Evolutionary conservation across 2,113 vertebrate genomes (phyloP).

Genomic region (Passer domesticus): DNA sequence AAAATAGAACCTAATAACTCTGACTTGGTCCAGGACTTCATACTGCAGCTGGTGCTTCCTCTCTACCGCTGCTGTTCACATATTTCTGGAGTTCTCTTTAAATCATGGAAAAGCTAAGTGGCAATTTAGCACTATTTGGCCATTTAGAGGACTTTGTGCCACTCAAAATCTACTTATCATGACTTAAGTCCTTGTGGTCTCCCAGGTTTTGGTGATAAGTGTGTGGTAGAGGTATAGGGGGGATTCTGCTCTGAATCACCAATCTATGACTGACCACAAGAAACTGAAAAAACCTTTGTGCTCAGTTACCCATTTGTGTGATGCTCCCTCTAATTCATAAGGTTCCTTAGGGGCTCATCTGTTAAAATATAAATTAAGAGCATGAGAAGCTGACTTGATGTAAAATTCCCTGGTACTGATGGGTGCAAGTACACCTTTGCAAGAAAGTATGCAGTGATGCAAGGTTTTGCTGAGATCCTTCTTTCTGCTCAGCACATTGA

Average conservation of each 20-base stretch:
- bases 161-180: background rate
- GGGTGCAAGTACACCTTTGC: background rate
- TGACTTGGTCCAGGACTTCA: background rate
- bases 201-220: background rate
- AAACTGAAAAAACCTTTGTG: background rate
- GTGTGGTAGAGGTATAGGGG: background rate
- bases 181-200: background rate
- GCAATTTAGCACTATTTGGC: background rate
- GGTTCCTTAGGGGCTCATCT: background rate
- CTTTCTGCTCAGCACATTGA: background rate
- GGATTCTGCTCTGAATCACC: background rate
- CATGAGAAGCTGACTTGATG: background rate
- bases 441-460: background rate
- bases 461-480: background rate
- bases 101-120: background rate
- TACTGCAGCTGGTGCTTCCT: background rate
- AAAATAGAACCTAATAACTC: background rate
- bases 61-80: rapidly evolving
- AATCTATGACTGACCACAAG: background rate
- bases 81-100: background rate
- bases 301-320: background rate
- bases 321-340: background rate
- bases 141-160: background rate
- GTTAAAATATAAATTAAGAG: background rate
- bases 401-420: background rate